Evolutionary conservation across 1,140 invertebrate genomes (phyloP), one percentile per base, ranked within the genome.

Genomic region (Heliconius eleuchia): DNA sequence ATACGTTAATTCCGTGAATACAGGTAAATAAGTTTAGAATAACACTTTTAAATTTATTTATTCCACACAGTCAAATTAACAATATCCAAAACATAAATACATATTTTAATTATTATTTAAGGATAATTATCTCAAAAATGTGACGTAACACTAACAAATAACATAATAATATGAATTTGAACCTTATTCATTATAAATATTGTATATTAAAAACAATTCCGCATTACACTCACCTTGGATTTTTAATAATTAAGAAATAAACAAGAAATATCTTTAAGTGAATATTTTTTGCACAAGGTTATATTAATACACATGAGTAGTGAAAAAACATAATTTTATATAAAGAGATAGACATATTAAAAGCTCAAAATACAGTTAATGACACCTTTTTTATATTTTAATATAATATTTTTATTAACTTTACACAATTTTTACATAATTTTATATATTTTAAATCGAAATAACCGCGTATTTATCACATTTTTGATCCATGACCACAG

Each of bases 211-310:
- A 57, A 57, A 23, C 19, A 57, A 23, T 57, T 57, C 55, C 55
- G 55, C 55, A 23, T 57, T 57, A 57, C 55, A 30, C 60, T 66
- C 1, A 66, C 60, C 60, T 66, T 30, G 60, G 13, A 3, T 16
- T 66, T 8, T 66, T 66, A 66, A 27, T 66, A 52, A 19, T 19
- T 52, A 66, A 27, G n/a, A 30, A 66, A 30, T 6, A 66, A 30
- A 7, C 3, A 66, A 66, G 9, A 57, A 11, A n/a, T 57, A 57
- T 57, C 3, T 27, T 66, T 30, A 23, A 66, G 60, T 16, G 13
- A 66, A 66, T 66, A 60, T 60, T 60, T 60, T 60, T 19, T 60
- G 23, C 60, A 66, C 60, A 66, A 66, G 60, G 60, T 66, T 66
- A 66, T 66, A 30, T 30, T 66, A 11, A 27, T 6, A 30, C 60